phyloP scores from a whole-genome alignment of 2,888 invertebrate genomes.

The Gnatocerus cornutus region DNA sequence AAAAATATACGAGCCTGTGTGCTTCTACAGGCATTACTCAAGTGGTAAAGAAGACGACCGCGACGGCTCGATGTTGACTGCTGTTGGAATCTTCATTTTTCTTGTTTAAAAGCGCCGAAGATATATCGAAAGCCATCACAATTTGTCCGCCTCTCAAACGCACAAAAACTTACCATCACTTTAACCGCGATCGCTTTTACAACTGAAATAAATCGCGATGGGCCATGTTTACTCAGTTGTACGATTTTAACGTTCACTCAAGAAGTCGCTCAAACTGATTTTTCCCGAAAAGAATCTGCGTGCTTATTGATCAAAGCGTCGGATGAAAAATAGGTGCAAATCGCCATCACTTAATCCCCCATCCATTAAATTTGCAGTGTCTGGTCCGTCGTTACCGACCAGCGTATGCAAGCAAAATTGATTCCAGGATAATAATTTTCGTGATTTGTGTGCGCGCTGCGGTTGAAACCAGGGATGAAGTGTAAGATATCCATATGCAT shows the following conservation, averaged over 20 bases:
- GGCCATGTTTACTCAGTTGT: conserved; percentile 1
- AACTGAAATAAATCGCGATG: conserved; percentile 36
- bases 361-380: conserved; percentile 11
- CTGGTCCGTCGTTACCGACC: conserved; percentile 16
- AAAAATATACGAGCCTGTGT: conserved; percentile 18
- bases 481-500: conserved; percentile 49
- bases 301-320: too few species aligned
- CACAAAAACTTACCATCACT: conserved; percentile 47
- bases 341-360: background rate
- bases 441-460: conserved; percentile 42
- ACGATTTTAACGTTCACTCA: conserved; percentile 10
- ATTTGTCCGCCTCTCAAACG: conserved; percentile 46
- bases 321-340: background rate
- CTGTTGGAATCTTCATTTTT: conserved; percentile 33
- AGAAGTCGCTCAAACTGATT: too few species aligned
- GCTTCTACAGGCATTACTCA: conserved; percentile 31
- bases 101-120: conserved; percentile 34
- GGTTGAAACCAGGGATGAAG: conserved; percentile 40
- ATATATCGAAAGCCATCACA: conserved; percentile 48
- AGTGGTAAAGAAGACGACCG: conserved; percentile 8
- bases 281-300: too few species aligned
- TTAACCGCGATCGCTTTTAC: conserved; percentile 37
- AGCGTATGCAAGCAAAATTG: conserved; percentile 22
- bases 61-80: conserved; percentile 29
- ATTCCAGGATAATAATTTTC: conserved; percentile 38